Conservation (phyloP, 1,140 invertebrate genomes). For the Olivierus martensii region DNA sequence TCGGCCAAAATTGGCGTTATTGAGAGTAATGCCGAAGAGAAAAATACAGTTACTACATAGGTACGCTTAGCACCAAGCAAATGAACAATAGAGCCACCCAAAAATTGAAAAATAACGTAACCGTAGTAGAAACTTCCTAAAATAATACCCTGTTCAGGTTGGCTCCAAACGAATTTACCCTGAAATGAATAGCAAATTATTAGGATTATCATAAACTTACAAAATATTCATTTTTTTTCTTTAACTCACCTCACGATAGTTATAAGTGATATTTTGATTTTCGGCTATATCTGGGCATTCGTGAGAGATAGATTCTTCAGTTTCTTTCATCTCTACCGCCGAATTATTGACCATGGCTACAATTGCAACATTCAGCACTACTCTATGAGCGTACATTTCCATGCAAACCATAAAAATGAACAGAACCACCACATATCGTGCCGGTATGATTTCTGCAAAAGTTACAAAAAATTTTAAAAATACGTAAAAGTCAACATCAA, state of each 20-base stretch:
- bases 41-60: slow-evolving; percentile 62
- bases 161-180: background rate
- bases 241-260: background rate
- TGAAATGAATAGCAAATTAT: background rate
- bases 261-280: background rate
- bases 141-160: background rate
- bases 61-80: slow-evolving; percentile 38
- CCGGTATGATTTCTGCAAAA: background rate
- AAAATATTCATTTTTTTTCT: background rate
- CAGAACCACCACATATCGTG: background rate
- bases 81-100: background rate
- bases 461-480: too few species aligned
- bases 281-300: background rate
- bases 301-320: background rate
- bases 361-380: slow-evolving; percentile 91
- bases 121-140: background rate
- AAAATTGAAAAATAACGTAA: background rate
- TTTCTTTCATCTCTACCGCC: background rate
- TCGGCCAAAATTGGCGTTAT: slow-evolving; percentile 51
- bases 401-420: background rate
- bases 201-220: background rate
- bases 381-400: slow-evolving; percentile 71
- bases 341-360: slow-evolving; percentile 76
- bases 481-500: too few species aligned
- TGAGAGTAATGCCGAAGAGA: slow-evolving; percentile 64